Percentiles rank a stretch among this genome's conserved stretches.
Conservation (phyloP, 2,888 invertebrate genomes). For the Sinelater perroti region DNA sequence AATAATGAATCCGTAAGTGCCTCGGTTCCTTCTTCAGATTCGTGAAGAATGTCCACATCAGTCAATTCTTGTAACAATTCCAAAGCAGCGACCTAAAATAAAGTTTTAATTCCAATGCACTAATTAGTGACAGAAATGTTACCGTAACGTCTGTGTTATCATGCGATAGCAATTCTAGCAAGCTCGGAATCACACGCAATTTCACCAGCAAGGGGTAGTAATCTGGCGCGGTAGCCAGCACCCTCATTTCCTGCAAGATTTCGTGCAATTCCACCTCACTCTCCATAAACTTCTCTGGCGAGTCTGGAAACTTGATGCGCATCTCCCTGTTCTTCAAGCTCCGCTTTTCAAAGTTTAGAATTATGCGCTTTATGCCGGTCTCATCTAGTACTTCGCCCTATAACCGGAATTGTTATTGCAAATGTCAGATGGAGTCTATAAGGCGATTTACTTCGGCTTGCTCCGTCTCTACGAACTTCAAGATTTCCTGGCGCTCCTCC, state of each 20-base stretch:
- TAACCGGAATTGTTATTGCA: too few relatives aligned
- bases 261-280: slow-evolving; percentile 85
- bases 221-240: slow-evolving; percentile 94
- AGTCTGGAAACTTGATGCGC: slow-evolving; percentile 97
- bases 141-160: slow-evolving; percentile 90
- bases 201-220: slow-evolving; percentile 92
- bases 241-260: slow-evolving; percentile 87
- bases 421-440: slow-evolving; percentile 1
- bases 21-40: slow-evolving; percentile 91
- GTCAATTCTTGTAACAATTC: slow-evolving; percentile 84
- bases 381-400: slow-evolving; percentile 91
- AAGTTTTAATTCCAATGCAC: not conserved
- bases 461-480: slow-evolving; percentile 85
- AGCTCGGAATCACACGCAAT: slow-evolving; percentile 85
- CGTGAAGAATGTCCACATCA: slow-evolving; percentile 94
- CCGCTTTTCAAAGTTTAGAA: slow-evolving; percentile 93
- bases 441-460: slow-evolving; percentile 80
- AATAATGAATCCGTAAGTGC: slow-evolving; percentile 87
- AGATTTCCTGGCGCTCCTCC: slow-evolving; percentile 81
- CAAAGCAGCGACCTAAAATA: slow-evolving; percentile 60
- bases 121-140: slow-evolving; percentile 26
- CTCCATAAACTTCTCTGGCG: slow-evolving; percentile 98
- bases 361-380: slow-evolving; percentile 83
- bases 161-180: slow-evolving; percentile 93
- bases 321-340: slow-evolving; percentile 95